phyloP scores from a whole-genome alignment of 2,888 invertebrate genomes.

The Troilus luridus region DNA sequence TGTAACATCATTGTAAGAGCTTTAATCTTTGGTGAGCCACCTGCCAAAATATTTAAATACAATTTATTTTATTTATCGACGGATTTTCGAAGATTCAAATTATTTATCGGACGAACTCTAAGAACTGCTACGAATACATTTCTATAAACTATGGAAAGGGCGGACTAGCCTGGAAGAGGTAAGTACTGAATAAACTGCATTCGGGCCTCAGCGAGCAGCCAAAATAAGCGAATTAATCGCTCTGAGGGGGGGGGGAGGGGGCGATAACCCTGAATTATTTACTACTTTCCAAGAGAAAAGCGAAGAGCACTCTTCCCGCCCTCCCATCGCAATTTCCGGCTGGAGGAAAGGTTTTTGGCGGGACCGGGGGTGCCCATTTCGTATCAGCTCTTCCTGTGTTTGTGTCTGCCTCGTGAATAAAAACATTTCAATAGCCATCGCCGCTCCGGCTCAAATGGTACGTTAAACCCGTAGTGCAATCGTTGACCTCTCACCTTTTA shows the following conservation, averaged over 20 bases:
- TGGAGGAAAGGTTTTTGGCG: slow-evolving; percentile 40
- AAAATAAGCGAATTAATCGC: slow-evolving; percentile 14
- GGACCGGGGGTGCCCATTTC: slow-evolving; percentile 24
- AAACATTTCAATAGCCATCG: slow-evolving; percentile 12
- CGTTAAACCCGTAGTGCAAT: not conserved
- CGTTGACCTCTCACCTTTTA: not conserved
- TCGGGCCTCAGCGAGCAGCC: not conserved
- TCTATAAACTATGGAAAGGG: not conserved
- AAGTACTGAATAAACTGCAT: slow-evolving; percentile 30
- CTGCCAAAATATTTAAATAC: no score
- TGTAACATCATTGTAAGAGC: no score
- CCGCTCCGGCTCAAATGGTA: not conserved
- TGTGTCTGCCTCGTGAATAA: slow-evolving; percentile 39
- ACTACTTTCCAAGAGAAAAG: slow-evolving; percentile 32
- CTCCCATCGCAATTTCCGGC: slow-evolving; percentile 43
- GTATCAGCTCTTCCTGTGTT: slow-evolving; percentile 39
- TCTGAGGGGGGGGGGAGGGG: not conserved
- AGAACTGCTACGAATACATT: not conserved
- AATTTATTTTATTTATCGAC: no score
- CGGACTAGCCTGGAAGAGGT: not conserved
- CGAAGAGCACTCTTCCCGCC: slow-evolving; percentile 3
- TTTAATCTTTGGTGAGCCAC: no score
- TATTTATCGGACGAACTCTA: not conserved
- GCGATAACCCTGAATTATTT: slow-evolving; percentile 45
- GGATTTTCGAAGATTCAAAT: no score